Base-by-base conservation (phyloP, 2,888 invertebrate species). In the Ceratothoa steindachneri region DNA sequence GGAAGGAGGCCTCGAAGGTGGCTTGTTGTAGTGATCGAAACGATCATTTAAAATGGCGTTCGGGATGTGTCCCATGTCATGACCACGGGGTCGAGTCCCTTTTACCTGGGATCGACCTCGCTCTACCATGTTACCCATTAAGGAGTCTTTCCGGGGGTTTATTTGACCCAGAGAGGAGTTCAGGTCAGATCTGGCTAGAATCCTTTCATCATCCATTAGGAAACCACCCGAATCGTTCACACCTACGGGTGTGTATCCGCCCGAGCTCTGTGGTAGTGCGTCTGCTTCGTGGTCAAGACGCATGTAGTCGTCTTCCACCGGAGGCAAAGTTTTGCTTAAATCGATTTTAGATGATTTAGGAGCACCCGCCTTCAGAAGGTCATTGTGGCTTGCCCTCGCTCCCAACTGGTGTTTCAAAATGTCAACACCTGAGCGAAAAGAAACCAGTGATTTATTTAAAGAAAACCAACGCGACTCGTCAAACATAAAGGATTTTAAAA, bases 11-110 rank as follows among this genome's bases (percentile, higher is more conserved):
- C 78, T 75, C 19, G 78, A 78, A 0, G 93, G 93, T 70, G 94
- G 93, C 84, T 93, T 88, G 85, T 93, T 93, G 85, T 97, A 97
- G 84, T 97, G 96, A 85, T 96, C 96, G 84, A 95, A 93, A 83
- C 93, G 93, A 85, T 95, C 94, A 83, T 93, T 93, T 81, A 92
- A 91, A 12, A 91, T 88, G 85, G 90, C 88, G 80, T 85, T 84
- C 73, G 82, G 81, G 81, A 83, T 83, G 75, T 82, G 82, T 80
- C 82, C 83, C 30, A 71, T 68, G 3, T 67, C 69, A 9, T 71
- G 73, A 15, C 72, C 73, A 70, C 74, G 64, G 30, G 53, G 65
- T 53, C 70, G 60, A 53, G 53, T 30, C 24, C 72, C 69, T 29
- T 74, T 69, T 52, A 66, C 30, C 12, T 75, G 55, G 22, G 76